A percentile compares a stretch with the other conserved stretches of the same genome.
Conservation (phyloP, 2,113 vertebrate species). For the Muntiacus reevesi region DNA sequence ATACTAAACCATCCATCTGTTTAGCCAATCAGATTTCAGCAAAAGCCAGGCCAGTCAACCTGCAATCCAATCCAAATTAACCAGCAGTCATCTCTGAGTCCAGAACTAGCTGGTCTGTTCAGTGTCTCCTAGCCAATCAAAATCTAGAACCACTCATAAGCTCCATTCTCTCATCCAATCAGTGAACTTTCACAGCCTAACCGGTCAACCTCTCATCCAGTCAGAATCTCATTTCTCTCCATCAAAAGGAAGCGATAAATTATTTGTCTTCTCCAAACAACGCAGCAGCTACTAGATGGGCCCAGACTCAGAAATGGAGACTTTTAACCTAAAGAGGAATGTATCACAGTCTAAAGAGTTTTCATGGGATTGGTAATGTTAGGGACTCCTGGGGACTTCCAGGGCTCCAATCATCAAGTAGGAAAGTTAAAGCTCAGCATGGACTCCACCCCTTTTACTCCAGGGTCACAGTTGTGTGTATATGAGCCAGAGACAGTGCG, state of each 20-base stretch:
- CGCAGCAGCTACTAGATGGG: not conserved
- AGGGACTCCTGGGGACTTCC: not conserved
- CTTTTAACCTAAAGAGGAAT: not conserved
- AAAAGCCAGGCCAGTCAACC: not conserved
- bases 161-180: slow-evolving; percentile 5
- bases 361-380: not conserved
- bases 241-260: not conserved
- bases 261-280: not conserved
- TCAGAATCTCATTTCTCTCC: not conserved
- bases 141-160: not conserved
- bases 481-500: not conserved
- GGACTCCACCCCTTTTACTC: not conserved
- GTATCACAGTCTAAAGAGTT: not conserved
- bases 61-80: not conserved
- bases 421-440: not conserved
- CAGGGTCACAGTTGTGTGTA: not conserved
- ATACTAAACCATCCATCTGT: not conserved
- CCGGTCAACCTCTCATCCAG: not conserved
- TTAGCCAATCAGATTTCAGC: not conserved
- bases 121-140: not conserved
- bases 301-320: not conserved
- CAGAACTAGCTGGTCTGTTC: not conserved
- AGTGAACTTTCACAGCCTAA: not conserved
- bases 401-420: not conserved
- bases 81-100: not conserved